Evolutionary conservation across 2,797 vertebrate genomes (phyloP).

Genomic region (Neomorphus geoffroyi): DNA sequence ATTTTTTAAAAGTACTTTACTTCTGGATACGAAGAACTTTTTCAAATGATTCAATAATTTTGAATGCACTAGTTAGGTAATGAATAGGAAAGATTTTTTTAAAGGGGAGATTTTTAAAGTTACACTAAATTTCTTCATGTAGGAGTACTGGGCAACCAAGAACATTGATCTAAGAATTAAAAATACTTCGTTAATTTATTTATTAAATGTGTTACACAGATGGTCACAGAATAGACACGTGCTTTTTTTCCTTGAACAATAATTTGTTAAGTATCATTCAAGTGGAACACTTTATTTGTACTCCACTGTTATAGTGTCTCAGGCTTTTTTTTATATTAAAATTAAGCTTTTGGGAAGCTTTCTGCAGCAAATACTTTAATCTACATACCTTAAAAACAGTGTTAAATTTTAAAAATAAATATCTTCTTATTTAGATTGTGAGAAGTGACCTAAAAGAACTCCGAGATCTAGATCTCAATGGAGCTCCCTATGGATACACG

Average conservation of each 20-base stretch:
- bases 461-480: constrained; percentile 86
- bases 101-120: background rate
- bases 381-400: background rate
- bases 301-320: background rate
- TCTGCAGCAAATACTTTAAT: background rate
- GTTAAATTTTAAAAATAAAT: background rate
- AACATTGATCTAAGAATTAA: background rate
- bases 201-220: background rate
- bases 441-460: constrained; percentile 92
- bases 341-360: background rate
- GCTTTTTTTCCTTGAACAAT: background rate
- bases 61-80: background rate
- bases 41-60: background rate
- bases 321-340: background rate
- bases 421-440: constrained; percentile 83
- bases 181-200: background rate
- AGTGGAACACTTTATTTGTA: background rate
- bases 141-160: background rate
- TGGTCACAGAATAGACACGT: background rate
- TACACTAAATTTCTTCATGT: no score
- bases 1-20: background rate
- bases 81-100: background rate
- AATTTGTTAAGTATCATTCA: background rate
- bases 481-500: constrained; percentile 95
- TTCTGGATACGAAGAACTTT: background rate